Evolutionary conservation across 2,113 vertebrate species (phyloP), one percentile per base, ranked within the genome.

Genomic region (Gnathonemus echidnorhynchus): DNA sequence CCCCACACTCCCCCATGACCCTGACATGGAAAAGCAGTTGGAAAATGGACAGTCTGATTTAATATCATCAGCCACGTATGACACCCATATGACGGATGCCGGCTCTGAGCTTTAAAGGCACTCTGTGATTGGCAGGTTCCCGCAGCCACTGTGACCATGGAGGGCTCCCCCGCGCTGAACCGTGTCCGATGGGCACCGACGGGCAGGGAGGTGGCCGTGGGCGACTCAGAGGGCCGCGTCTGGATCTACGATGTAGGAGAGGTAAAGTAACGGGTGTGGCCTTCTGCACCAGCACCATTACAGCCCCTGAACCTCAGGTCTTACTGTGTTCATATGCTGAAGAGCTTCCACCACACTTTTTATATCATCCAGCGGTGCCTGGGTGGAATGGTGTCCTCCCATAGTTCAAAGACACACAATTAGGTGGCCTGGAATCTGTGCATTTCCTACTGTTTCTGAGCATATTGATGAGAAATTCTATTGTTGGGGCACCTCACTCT

Each of bases 191-290:
- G 98, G 98, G 97, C 97, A 0, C 96, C 98, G 11, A 97, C 96
- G 87, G 98, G 98, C 88, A 98, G 97, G 93, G 98, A 99, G 92
- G 97, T 99, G 11, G 98, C 98, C 0, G 98, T 99, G 48, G 98
- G 98, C 0, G 98, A 99, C 93, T 99, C 98, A 0, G 98, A 99
- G 93, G 98, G 98, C 8, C 96, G 97, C 7, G 96, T 99, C 88
- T 99, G 98, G 98, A 96, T 99, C 95, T 99, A 99, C 52, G 98
- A 99, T 6, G 97, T 97, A 17, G 98, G 98, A 96, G 98, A 99
- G 98, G 98, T 99, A 97, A 91, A 11, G 62, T 86, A 91, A 27
- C 15, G 53, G 19, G 15, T 1, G 35, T 42, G 31, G 74, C 74
- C 74, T 6, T 42, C 35, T 19, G 31, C 74, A 42, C 35, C 74